Evolutionary conservation across 1,140 invertebrate species (phyloP).

Genomic region (Arion vulgaris): DNA sequence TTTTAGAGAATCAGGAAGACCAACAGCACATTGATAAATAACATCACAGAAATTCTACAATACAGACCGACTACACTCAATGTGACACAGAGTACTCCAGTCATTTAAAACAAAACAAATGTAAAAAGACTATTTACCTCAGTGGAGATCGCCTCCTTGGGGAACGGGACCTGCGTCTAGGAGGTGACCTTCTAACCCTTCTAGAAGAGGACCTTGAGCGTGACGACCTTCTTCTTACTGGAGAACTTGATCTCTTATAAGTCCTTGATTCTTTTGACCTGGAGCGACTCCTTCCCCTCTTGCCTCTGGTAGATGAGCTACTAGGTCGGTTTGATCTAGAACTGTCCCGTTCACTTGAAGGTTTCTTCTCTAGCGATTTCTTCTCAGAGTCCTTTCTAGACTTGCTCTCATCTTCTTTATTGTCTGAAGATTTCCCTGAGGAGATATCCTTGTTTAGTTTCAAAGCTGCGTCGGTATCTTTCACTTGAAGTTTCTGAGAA

Average conservation of each 20-base stretch:
- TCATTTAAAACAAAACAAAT: no score
- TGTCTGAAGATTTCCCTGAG: not conserved
- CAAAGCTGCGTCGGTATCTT: not conserved
- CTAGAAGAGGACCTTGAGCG: conserved; percentile 41
- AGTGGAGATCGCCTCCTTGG: conserved; percentile 28
- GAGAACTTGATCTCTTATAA: conserved; percentile 37
- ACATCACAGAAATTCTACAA: no score
- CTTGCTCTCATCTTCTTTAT: not conserved
- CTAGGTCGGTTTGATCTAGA: not conserved
- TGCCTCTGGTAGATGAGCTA: not conserved
- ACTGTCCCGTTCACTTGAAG: not conserved
- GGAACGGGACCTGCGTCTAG: conserved; percentile 27
- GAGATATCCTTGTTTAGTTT: not conserved
- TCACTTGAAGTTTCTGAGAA: not conserved
- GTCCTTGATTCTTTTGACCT: conserved; percentile 10
- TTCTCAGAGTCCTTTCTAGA: conserved; percentile 5
- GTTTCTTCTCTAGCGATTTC: conserved; percentile 3
- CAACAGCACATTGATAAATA: no score
- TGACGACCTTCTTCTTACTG: conserved; percentile 42
- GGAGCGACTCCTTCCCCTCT: conserved; percentile 16
- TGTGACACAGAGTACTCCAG: not conserved
- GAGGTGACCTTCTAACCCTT: conserved; percentile 23
- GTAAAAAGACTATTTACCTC: conserved; percentile 15
- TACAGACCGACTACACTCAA: no score
- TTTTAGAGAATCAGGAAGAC: no score